Evolutionary conservation across 2,888 invertebrate genomes (phyloP).

Genomic region (Creontiades dilutus): DNA sequence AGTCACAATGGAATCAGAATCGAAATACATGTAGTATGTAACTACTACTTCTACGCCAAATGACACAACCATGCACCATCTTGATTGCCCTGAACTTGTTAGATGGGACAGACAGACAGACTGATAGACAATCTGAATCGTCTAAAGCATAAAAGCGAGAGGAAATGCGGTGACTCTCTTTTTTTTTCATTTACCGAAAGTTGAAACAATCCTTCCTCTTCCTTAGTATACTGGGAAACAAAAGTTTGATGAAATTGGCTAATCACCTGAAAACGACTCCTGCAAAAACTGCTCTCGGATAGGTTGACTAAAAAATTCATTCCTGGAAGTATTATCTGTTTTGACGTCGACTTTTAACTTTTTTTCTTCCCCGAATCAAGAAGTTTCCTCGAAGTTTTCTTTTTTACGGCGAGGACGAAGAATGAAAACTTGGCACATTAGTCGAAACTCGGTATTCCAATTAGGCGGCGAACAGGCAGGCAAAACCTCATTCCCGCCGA

Average conservation of each 20-base stretch:
- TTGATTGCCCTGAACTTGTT: too few relatives aligned
- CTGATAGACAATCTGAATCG: too few relatives aligned
- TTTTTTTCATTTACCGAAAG: too few relatives aligned
- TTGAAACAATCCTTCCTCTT: too few relatives aligned
- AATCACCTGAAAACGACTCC: too few relatives aligned
- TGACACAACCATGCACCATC: too few relatives aligned
- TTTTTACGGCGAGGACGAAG: neutral
- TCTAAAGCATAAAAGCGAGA: too few relatives aligned
- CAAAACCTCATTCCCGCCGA: neutral
- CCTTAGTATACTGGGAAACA: neutral
- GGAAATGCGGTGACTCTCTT: too few relatives aligned
- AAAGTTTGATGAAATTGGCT: neutral
- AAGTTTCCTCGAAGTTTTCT: neutral
- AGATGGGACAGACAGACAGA: too few relatives aligned
- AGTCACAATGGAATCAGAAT: too few relatives aligned
- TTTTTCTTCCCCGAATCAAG: conserved; percentile 2
- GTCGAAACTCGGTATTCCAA: conserved; percentile 20
- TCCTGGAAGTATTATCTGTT: neutral
- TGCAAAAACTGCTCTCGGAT: neutral
- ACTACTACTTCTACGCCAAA: too few relatives aligned
- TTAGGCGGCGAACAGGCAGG: neutral
- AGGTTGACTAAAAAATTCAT: neutral
- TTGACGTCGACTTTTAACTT: neutral
- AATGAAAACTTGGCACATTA: conserved; percentile 35
- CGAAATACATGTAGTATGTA: too few relatives aligned